Evolutionary conservation across 2,888 invertebrate species (phyloP), one percentile per base, ranked within the genome.

Genomic region (Parasteatoda lunata): DNA sequence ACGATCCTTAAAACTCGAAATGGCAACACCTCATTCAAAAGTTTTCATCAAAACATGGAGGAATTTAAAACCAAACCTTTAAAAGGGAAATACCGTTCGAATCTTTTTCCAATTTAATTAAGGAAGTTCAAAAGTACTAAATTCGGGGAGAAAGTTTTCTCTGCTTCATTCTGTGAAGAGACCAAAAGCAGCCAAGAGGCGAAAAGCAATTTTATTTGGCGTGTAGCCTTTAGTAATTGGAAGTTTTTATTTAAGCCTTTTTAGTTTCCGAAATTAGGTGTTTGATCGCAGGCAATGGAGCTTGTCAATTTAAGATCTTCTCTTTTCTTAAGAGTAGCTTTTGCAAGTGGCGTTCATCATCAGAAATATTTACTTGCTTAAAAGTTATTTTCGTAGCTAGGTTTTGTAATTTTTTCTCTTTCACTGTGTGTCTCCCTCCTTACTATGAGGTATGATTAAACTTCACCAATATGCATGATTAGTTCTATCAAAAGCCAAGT

Each of bases 21-120:
- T 54, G 54, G 54, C 8, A 54, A 11, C 54, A 8, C 13, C 54
- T 54, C 13, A 54, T 11, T 54, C 13, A 8, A 54, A 54, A 54
- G 54, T 54, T 54, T 54, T 13, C 54, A 54, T 54, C 54, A 54
- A 30, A 54, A 54, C 54, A 54, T 13, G 54, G 13, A 54, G 4
- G 54, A 54, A 54, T 54, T 54, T 54, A 54, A 54, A 48, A 47
- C 15, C 54, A 47, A 54, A 69, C 52, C 77, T 13, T 13, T 54
- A 52, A 54, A 68, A 66, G 75, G 54, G 54, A 54, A 68, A 69
- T 81, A 68, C 75, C 51, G 66, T 80, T 49, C 49, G 76, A 82
- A 69, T 77, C 83, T 83, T 83, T 83, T 83, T 77, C 64, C 70
- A 77, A 52, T 83, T 83, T 83, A 83, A 83, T 83, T 83, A 83